These are phyloP conservation scores for Seriola dumerili DNA, from an alignment of 2,113 vertebrate species.

Conservation along the genomic window DNA sequence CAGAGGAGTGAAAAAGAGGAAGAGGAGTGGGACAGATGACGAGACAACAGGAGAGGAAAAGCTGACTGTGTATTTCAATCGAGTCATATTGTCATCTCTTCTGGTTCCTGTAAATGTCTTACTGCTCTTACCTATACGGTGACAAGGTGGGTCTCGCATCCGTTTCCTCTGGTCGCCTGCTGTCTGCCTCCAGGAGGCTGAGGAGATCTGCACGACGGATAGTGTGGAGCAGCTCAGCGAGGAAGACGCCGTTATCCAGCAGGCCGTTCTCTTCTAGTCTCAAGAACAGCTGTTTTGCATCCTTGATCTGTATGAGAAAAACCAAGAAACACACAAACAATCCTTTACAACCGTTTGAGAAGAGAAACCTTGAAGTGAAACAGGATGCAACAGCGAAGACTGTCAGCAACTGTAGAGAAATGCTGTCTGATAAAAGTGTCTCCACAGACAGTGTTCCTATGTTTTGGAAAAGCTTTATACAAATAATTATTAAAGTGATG, in stretches of 20 bases:
- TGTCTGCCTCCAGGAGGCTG: constrained; percentile 38
- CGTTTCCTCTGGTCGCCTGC: constrained; percentile 2
- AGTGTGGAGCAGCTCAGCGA: constrained; percentile 74
- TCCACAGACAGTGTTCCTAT: background rate
- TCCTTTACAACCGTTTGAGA: background rate
- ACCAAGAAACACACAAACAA: background rate
- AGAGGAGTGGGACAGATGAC: background rate
- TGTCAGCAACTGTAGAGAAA: too few species aligned
- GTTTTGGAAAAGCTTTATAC: background rate
- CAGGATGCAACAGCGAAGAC: too few species aligned
- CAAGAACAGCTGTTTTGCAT: constrained; percentile 72
- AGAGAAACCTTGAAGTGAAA: too few species aligned
- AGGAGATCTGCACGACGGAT: constrained; percentile 79
- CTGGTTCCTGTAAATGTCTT: rapidly evolving
- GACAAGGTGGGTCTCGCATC: constrained; percentile 68
- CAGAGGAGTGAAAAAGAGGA: background rate
- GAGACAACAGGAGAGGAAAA: background rate
- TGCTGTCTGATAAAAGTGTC: too few species aligned
- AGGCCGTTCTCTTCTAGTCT: constrained; percentile 73
- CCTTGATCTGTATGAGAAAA: constrained; percentile 48
- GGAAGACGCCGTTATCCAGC: constrained; percentile 59
- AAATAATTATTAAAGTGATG: background rate
- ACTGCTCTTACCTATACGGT: constrained; percentile 77
- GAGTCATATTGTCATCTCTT: background rate
- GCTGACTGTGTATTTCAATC: background rate